Evolutionary conservation across 2,797 vertebrate genomes (phyloP).

Genomic region (Mormyrops boulengeri): DNA sequence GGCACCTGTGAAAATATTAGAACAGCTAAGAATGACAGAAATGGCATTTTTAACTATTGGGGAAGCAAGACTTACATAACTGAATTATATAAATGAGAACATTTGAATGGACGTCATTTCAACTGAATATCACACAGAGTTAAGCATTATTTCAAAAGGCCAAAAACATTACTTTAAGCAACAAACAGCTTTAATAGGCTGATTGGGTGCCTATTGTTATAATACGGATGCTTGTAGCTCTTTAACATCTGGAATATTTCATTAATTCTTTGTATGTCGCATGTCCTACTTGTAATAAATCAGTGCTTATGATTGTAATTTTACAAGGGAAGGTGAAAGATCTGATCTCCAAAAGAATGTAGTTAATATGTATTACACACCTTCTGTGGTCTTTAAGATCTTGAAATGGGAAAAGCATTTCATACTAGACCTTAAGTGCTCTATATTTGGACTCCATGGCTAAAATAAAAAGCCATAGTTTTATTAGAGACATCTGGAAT

Average conservation of each 20-base stretch:
- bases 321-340: not conserved
- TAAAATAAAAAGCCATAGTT: constrained; percentile 28
- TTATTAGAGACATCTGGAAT: constrained; percentile 30
- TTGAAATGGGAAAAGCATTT: not conserved
- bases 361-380: not conserved
- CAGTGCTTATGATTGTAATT: not conserved
- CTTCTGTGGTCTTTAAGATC: constrained; percentile 14
- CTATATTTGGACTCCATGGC: constrained; percentile 32
- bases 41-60: not conserved
- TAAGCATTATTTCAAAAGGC: not conserved
- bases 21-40: not conserved
- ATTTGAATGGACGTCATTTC: not conserved
- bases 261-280: not conserved
- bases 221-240: not conserved
- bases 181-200: not conserved
- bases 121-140: not conserved
- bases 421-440: not conserved
- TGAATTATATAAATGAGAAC: not conserved
- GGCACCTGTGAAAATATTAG: not conserved
- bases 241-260: not conserved
- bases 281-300: not conserved
- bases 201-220: not conserved
- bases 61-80: not conserved
- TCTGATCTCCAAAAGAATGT: not conserved
- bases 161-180: not conserved